Base-by-base conservation (phyloP, 2,888 invertebrate genomes). In the Dilophus febrilis region DNA sequence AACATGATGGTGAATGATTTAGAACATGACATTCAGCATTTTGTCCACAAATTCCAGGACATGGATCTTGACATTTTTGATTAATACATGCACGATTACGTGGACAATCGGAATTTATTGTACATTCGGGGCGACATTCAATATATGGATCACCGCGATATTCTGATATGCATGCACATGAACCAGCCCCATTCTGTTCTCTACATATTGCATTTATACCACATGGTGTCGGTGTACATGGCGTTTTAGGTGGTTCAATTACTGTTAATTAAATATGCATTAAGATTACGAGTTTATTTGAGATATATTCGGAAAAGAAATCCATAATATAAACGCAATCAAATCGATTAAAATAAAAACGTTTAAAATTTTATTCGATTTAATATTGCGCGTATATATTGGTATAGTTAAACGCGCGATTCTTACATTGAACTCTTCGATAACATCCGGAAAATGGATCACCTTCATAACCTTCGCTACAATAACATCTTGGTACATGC, bases 41-140 rank as follows among this genome's bases (percentile, higher is more conserved):
- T 51, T 80, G 64, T 33, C 85, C 87, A 55, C 87, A 87, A 42
- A 80, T 79, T 47, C 85, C 84, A 16, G 77, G 73, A 52, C 87
- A 88, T 10, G 87, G 87, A 61, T 87, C 78, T 50, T 70, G 70
- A 57, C 88, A 88, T 66, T 83, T 85, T 51, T 75, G 74, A 56
- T 76, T 77, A 40, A 70, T 67, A 50, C 80, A 80, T 17, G 78
- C 73, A 49, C 68, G 68, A 39, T 68, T 70, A 41, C 65, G 62
- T 35, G 67, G 58, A 51, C 80, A 81, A 50, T 79, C 77, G 2
- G 73, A 66, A 53, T 74, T 77, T 37, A 70, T 66, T 12, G 71
- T 66, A 54, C 78, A 79, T 58, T 78, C 77, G 2, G 77, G 76
- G 45, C 76, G 64, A 55, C 80, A 77, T 42, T 71, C 71, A 22